Base-by-base conservation (phyloP, 2,797 vertebrate genomes). In the Phaenicophaeus curvirostris region DNA sequence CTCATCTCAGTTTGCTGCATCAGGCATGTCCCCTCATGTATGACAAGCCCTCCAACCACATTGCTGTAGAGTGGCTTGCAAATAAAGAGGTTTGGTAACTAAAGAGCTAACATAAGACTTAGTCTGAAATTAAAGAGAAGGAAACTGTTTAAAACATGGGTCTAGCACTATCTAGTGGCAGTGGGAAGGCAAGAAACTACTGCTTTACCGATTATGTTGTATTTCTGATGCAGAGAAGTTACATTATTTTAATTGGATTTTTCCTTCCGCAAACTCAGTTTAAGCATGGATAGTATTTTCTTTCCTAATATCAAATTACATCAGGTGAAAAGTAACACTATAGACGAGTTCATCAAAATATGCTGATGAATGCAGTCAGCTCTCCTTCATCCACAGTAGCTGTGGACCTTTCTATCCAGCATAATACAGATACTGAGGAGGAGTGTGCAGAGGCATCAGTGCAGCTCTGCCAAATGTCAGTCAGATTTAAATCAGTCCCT, bases 121-220 rank as follows among this genome's bases (percentile, higher is more conserved):
- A 77, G 53, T 62, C 66, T 7, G 30, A 90, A 69, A 86, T 59
- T 24, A n/a, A 81, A 91, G 66, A 2, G 50, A 92, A 85, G 71
- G 58, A 80, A 74, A 79, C 18, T 21, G 58, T 85, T 93, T 86
- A 89, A 94, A 91, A 82, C 46, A 82, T 57, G 74, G 27, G 80
- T 84, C 69, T 95, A 89, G 94, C 95, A 93, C 92, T 94, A 92
- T 58, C 95, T 94, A 95, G 89, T 90, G 95, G 89, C 61, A 85
- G n/a, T 5, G 93, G 42, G 31, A 76, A 84, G 65, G 28, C 12
- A 79, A 58, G 59, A 71, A 81, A 73, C 37, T 23, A 41, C 31
- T 67, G 51, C 19, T 84, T 88, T 53, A 84, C 6, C n/a, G 44
- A 28, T 27, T 37, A 54, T 2, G 9, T 13, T 86, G 11, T 30